Conservation (phyloP, 2,113 vertebrate genomes). For the Centropus unirufus region DNA sequence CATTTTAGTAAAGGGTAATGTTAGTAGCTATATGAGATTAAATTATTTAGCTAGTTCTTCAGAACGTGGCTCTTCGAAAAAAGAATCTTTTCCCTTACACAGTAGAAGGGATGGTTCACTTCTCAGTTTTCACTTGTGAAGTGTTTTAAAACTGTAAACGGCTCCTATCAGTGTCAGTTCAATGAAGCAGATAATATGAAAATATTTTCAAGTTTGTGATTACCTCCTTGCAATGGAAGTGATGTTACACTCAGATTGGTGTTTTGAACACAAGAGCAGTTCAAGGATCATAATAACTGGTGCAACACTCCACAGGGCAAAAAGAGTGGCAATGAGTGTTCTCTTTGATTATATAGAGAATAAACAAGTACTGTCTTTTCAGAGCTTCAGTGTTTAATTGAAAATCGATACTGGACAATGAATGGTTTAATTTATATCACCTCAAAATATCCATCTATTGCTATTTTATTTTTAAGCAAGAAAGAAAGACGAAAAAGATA, state of each 20-base stretch:
- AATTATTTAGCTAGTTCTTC: conserved; percentile 37
- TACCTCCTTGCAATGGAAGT: background rate
- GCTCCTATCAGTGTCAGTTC: background rate
- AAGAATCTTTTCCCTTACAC: background rate
- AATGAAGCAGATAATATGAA: background rate
- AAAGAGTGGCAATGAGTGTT: background rate
- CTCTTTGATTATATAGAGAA: background rate
- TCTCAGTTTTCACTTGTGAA: background rate
- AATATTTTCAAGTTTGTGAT: conserved; percentile 2
- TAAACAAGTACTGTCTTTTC: background rate
- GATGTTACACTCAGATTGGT: background rate
- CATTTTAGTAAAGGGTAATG: background rate
- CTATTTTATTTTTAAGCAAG: background rate
- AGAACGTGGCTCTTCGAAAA: background rate
- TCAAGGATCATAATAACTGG: background rate
- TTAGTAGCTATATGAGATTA: background rate
- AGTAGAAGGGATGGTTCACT: background rate
- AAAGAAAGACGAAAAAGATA: background rate
- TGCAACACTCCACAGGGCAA: background rate
- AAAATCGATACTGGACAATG: background rate
- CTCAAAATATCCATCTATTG: background rate
- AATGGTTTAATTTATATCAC: background rate
- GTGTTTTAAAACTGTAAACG: conserved; percentile 14
- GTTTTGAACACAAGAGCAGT: background rate
- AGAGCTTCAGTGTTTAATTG: background rate